These are phyloP conservation scores for Phaonia tiefii DNA, from an alignment of 2,888 invertebrate genomes.

Conservation along the genomic window DNA sequence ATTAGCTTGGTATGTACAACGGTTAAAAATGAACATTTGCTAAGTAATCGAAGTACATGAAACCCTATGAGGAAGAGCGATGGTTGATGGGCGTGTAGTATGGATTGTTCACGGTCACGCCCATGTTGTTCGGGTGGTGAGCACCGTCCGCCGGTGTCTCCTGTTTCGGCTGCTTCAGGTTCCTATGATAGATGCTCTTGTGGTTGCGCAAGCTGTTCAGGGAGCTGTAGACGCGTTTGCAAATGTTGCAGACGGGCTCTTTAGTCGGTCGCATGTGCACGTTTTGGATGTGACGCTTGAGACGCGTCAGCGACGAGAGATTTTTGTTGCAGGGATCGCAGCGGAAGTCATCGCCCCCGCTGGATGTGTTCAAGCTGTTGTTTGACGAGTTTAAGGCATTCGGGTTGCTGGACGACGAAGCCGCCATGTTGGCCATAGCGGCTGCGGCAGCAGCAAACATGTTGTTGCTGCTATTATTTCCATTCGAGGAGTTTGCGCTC, in stretches of 20 bases:
- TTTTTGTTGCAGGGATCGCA: constrained; percentile 96
- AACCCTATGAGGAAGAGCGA: constrained; percentile 79
- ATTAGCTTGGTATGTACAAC: constrained; percentile 48
- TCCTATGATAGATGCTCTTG: constrained; percentile 95
- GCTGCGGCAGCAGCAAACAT: constrained; percentile 75
- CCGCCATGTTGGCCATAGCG: constrained; percentile 77
- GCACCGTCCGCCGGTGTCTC: constrained; percentile 71
- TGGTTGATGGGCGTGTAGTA: constrained; percentile 78
- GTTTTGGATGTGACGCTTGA: constrained; percentile 95
- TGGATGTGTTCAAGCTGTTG: constrained; percentile 73
- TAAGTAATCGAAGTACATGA: constrained; percentile 78
- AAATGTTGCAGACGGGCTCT: constrained; percentile 95
- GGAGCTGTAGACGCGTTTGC: constrained; percentile 95
- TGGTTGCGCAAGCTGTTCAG: constrained; percentile 94
- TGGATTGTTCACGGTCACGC: constrained; percentile 71
- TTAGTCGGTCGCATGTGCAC: constrained; percentile 94
- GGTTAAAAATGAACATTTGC: constrained; percentile 75
- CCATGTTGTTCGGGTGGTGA: constrained; percentile 64
- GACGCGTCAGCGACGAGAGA: constrained; percentile 91
- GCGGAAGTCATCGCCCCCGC: constrained; percentile 90
- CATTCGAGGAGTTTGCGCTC: constrained; percentile 55
- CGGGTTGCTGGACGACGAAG: constrained; percentile 69
- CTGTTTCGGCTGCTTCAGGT: constrained; percentile 86
- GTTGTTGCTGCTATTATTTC: constrained; percentile 66
- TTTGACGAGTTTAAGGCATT: constrained; percentile 72